Evolutionary conservation across 2,888 invertebrate species (phyloP), one percentile per base, ranked within the genome.

Genomic region (Caenorhabditis sp.): DNA sequence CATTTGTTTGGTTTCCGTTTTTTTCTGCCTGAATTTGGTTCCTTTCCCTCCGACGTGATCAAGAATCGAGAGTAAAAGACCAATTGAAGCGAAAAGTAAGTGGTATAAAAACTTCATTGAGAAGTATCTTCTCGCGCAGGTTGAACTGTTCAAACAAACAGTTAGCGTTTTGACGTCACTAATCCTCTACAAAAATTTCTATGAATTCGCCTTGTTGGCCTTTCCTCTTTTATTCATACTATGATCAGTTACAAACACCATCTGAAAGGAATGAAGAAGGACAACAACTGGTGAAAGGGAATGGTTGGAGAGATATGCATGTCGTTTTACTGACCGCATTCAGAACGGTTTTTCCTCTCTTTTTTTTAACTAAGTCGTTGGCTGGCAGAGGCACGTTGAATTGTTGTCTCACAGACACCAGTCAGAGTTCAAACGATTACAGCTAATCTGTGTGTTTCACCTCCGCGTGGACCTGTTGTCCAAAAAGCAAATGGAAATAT

Each of bases 91-190:
- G 37, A 44, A 53, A 61, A 56, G 37, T 13, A 35, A 35, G n/a
- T 56, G 28, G 22, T 51, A 22, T 51, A 56, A 56, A 62, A 44
- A 62, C 40, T 62, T 58, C 26, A 64, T 72, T 65, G 72, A 58
- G 37, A 51, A 74, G 60, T 65, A 74, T 74, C 65, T 65, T 51
- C 74, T 60, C 56, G 56, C 47, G 65, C 51, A 50, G 50, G 60
- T 67, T 67, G 60, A 67, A 67, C 67, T 58, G 28, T 67, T 51
- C 67, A 67, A 76, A 74, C 76, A 76, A 76, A 76, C 76, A 76
- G 37, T 76, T 53, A 61, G 61, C 65, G 76, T 67, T 64, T 67
- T 76, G 76, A 76, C 76, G 76, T 76, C 76, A 76, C 60, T 67
- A 76, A 76, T 76, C 76, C 61, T 40, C 20, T 37, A 58, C 51